phyloP scores from a whole-genome alignment of 1,140 invertebrate species.

The Druon quercuslanigerum region DNA sequence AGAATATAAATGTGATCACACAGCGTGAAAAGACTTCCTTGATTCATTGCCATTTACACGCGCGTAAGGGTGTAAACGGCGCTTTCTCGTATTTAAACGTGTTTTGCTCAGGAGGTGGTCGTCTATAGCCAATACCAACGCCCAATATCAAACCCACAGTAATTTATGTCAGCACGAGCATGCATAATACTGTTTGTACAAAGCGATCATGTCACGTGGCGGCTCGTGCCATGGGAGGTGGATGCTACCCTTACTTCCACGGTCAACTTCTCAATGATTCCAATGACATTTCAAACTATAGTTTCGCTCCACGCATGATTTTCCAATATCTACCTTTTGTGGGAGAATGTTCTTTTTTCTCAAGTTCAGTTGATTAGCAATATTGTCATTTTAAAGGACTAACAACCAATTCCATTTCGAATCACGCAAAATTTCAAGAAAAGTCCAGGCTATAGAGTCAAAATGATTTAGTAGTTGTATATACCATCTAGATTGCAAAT shows the following conservation, averaged over 20 bases:
- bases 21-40: slow-evolving; percentile 27
- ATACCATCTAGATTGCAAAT: too few relatives aligned
- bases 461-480: too few relatives aligned
- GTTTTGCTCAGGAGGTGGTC: slow-evolving; percentile 56
- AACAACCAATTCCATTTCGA: too few relatives aligned
- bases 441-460: too few relatives aligned
- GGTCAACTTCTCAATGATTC: slow-evolving; percentile 12
- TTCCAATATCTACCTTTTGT: background rate
- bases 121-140: slow-evolving; percentile 32
- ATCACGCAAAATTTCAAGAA: too few relatives aligned
- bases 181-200: slow-evolving; percentile 64
- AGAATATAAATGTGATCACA: slow-evolving; percentile 28
- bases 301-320: background rate
- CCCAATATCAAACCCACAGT: slow-evolving; percentile 59
- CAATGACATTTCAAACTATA: background rate
- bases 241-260: slow-evolving; percentile 32
- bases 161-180: slow-evolving; percentile 63
- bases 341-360: too few relatives aligned
- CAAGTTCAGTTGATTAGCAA: too few relatives aligned
- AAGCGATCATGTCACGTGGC: slow-evolving; percentile 55
- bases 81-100: slow-evolving; percentile 37
- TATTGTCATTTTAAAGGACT: too few relatives aligned
- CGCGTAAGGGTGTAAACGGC: slow-evolving; percentile 14
- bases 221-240: slow-evolving; percentile 53
- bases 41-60: slow-evolving; percentile 1